Evolutionary conservation across 2,797 vertebrate genomes (phyloP), one percentile per base, ranked within the genome.

Genomic region (Anguilla megastoma): DNA sequence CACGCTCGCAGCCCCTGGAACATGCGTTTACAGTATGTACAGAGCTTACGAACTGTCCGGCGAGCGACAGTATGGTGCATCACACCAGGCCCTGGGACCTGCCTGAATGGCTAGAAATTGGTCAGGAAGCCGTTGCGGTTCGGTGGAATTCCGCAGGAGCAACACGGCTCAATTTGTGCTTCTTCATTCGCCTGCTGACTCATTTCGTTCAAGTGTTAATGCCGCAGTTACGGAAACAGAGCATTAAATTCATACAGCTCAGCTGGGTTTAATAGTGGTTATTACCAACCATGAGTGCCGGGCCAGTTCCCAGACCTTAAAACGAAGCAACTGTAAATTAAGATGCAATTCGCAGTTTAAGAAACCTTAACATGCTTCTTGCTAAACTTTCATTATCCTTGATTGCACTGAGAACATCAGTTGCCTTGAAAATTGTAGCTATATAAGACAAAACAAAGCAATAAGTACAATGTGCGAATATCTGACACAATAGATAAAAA

Each of bases 351-450:
- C 88, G 41, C 52, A 82, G 88, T 89, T 85, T 84, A 89, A 90
- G 89, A 87, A 86, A 89, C 91, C 88, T 91, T 89, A 89, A 92
- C 91, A 90, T 14, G 45, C 90, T 80, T 85, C 27, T 86, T 63
- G 63, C 88, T 91, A 90, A 91, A 89, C 86, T 87, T 89, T 90
- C 86, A 91, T 88, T 92, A 90, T 86, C 87, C 84, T 89, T 83
- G 3, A 87, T 84, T 91, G 88, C 60, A 9, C 48, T 90, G 36
- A 41, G 33, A 76, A 76, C 14, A 33, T 76, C 33, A 27, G 85
- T 88, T 12, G 89, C 92, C 88, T 88, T 82, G 76, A 66, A 60
- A 87, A 76, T 86, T 69, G 33, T 33, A 76, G 88, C 88, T 85
- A 16, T 86, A 85, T 86, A 91, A 92, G 91, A 91, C 90, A 91